Evolutionary conservation across 2,113 vertebrate genomes (phyloP).

Genomic region (Strix uralensis): DNA sequence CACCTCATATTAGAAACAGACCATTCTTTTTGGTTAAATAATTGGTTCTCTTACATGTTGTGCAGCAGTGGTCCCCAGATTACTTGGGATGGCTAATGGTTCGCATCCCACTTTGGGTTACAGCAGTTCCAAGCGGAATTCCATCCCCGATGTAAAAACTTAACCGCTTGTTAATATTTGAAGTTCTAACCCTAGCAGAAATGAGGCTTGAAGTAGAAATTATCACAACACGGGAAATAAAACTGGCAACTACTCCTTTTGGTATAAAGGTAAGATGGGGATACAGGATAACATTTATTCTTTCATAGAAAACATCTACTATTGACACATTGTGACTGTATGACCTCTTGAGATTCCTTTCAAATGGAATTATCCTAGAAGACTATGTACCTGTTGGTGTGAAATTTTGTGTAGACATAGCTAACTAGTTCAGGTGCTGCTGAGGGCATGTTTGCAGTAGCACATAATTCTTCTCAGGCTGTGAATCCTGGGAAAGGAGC

Average conservation of each 20-base stretch:
- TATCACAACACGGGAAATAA: background rate
- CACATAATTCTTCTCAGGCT: constrained; percentile 31
- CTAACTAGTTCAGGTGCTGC: constrained; percentile 37
- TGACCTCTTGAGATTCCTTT: background rate
- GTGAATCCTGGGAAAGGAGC: constrained; percentile 53
- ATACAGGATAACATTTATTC: background rate
- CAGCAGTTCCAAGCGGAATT: background rate
- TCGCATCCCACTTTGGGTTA: background rate
- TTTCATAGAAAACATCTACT: background rate
- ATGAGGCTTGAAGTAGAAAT: background rate
- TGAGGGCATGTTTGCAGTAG: constrained; percentile 45
- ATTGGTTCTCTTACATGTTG: background rate
- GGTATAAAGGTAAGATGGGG: background rate
- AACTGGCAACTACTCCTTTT: background rate
- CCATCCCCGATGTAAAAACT: background rate
- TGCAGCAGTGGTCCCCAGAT: background rate
- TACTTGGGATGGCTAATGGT: background rate
- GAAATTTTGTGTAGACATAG: constrained; percentile 12
- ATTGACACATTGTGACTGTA: background rate
- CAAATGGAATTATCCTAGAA: background rate
- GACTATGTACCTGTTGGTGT: background rate
- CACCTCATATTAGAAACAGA: background rate
- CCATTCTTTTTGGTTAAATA: background rate
- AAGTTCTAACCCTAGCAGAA: background rate
- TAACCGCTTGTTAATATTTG: background rate